Evolutionary conservation across 92 coral and sea anemone species (phyloP).

Genomic region (Epizoanthus rinbou): DNA sequence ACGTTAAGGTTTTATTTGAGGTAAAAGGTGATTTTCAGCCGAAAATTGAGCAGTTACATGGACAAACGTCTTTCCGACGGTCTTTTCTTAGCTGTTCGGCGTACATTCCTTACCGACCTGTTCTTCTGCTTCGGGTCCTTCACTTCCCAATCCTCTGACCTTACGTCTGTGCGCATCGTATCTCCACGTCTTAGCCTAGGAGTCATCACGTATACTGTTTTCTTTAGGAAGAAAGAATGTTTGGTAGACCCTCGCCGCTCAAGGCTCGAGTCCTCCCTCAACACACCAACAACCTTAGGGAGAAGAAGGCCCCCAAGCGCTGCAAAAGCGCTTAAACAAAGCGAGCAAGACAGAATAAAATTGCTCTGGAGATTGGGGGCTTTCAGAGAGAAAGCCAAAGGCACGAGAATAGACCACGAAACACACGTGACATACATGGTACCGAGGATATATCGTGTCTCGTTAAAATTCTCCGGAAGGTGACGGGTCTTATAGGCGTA

Average conservation of each 20-base stretch:
- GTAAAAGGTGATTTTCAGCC: too few relatives aligned
- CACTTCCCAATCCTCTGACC: too few relatives aligned
- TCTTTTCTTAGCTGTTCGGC: too few relatives aligned
- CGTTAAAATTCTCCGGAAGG: constrained; percentile 42
- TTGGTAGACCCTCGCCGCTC: constrained; percentile 5
- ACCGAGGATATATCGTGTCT: constrained; percentile 37
- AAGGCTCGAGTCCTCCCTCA: neutral
- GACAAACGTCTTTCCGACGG: too few relatives aligned
- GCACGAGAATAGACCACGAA: constrained; percentile 38
- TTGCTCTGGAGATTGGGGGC: constrained; percentile 27
- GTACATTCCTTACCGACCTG: too few relatives aligned
- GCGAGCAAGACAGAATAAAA: constrained; percentile 27
- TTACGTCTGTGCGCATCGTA: constrained; percentile 4
- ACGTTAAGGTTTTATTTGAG: too few relatives aligned
- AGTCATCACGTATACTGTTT: constrained; percentile 36
- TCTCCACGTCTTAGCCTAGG: neutral
- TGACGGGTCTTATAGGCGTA: constrained; percentile 39
- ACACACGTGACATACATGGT: constrained; percentile 37
- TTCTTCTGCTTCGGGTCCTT: too few relatives aligned
- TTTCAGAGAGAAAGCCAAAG: constrained; percentile 33
- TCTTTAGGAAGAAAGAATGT: constrained; percentile 27
- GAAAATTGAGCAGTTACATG: too few relatives aligned
- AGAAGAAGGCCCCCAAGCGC: constrained; percentile 28
- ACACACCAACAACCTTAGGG: constrained; percentile 36
- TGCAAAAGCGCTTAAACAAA: constrained; percentile 28